phyloP scores from a whole-genome alignment of 2,113 vertebrate genomes.

The Edolisoma coerulescens region DNA sequence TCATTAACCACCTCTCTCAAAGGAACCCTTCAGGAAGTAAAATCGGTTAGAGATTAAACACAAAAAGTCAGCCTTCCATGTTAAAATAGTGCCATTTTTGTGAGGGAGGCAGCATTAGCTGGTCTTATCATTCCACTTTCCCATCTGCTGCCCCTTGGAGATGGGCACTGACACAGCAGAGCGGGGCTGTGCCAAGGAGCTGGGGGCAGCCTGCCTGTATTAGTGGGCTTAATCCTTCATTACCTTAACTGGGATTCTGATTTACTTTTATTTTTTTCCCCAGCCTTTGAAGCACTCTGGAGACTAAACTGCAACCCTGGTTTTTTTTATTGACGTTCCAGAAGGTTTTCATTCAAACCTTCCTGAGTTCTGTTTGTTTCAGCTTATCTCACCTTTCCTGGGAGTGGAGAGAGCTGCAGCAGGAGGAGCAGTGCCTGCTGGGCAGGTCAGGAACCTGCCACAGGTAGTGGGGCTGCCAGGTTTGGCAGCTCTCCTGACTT shows the following conservation, averaged over 20 bases:
- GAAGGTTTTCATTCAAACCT: background rate
- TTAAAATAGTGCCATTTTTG: background rate
- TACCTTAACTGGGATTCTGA: background rate
- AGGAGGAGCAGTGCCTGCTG: background rate
- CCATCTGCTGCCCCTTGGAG: background rate
- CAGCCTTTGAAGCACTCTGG: background rate
- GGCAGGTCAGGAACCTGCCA: background rate
- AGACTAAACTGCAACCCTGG: background rate
- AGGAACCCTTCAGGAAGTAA: constrained; percentile 40
- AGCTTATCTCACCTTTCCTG: background rate
- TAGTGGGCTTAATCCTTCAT: background rate
- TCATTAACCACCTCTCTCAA: constrained; percentile 39
- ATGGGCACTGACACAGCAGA: background rate
- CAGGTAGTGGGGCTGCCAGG: background rate
- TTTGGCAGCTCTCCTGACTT: background rate
- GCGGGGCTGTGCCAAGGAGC: background rate
- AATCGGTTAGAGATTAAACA: constrained; percentile 14
- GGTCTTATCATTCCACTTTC: background rate
- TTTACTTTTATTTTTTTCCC: background rate
- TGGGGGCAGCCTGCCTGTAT: background rate
- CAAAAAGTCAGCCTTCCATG: background rate
- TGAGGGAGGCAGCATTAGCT: background rate
- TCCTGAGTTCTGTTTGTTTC: background rate
- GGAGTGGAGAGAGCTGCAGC: background rate
- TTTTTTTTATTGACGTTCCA: background rate